A percentile compares a stretch with the other conserved stretches of the same genome.
These are phyloP conservation scores for Brachionus rubens DNA, from an alignment of 1,140 invertebrate genomes.

Conservation along the genomic window DNA sequence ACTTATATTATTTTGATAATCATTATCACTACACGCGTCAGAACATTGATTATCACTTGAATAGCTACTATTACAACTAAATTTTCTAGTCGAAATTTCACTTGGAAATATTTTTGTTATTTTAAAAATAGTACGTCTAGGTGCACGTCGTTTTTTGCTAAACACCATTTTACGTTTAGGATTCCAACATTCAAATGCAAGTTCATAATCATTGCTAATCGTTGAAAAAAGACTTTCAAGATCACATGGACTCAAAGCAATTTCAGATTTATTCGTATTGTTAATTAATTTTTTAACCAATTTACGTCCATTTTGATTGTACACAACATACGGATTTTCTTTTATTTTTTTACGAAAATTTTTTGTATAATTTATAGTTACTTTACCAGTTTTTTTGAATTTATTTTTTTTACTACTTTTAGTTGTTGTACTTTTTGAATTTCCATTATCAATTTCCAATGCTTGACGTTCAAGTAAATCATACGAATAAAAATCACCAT, in stretches of 20 bases:
- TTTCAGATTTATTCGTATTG: neutral
- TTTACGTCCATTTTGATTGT: slow-evolving; percentile 17
- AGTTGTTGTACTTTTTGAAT: neutral
- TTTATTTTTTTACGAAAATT: slow-evolving; percentile 25
- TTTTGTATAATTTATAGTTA: slow-evolving; percentile 1
- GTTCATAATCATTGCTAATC: neutral
- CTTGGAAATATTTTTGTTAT: neutral
- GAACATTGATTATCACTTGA: slow-evolving; percentile 1
- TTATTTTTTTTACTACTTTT: neutral
- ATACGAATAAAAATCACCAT: slow-evolving; percentile 32
- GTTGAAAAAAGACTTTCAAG: neutral
- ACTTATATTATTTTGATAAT: slow-evolving; percentile 21
- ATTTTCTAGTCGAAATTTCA: too few species aligned
- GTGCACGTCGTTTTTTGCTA: neutral
- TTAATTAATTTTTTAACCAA: slow-evolving; percentile 31
- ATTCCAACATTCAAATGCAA: slow-evolving; percentile 3
- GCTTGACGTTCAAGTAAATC: slow-evolving; percentile 9
- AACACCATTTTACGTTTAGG: neutral
- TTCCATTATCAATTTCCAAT: neutral
- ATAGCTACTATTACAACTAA: neutral
- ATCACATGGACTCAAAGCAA: neutral
- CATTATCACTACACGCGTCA: slow-evolving; percentile 1
- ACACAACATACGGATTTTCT: slow-evolving; percentile 28
- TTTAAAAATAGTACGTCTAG: neutral
- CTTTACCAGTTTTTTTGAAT: slow-evolving; percentile 29